Evolutionary conservation across 2,888 invertebrate species (phyloP).

Genomic region (Galeopsomyia nigrocyanea): DNA sequence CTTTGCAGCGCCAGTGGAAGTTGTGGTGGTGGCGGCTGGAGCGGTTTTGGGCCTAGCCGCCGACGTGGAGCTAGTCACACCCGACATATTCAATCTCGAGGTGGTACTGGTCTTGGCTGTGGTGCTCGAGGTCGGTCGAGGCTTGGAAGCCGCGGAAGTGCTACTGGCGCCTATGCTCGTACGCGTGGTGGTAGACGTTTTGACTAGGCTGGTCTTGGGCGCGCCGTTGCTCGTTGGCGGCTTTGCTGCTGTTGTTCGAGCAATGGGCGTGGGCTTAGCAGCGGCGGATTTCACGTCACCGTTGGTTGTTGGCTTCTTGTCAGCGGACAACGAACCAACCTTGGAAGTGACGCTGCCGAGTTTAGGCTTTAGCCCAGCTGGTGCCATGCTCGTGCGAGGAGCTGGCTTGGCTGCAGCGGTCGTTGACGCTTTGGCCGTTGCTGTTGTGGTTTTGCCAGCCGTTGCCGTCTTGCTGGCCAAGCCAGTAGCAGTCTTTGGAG

Average conservation of each 20-base stretch:
- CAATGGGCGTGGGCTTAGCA: conserved; percentile 48
- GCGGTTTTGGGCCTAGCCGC: conserved; percentile 59
- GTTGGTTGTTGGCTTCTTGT: conserved; percentile 73
- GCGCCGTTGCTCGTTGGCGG: conserved; percentile 37
- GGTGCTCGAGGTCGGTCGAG: conserved; percentile 49
- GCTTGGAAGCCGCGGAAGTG: conserved; percentile 50
- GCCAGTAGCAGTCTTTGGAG: conserved; percentile 44
- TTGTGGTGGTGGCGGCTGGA: conserved; percentile 51
- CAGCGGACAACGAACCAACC: conserved; percentile 55
- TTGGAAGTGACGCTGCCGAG: conserved; percentile 40
- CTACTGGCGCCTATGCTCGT: conserved; percentile 55
- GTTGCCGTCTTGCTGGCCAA: conserved; percentile 44
- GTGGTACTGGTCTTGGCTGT: conserved; percentile 46
- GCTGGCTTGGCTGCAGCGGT: conserved; percentile 50
- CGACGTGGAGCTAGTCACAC: conserved; percentile 51
- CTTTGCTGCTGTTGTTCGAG: conserved; percentile 42
- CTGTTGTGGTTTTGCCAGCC: conserved; percentile 48
- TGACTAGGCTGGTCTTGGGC: conserved; percentile 51
- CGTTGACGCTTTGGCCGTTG: conserved; percentile 40
- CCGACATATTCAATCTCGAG: conserved; percentile 41
- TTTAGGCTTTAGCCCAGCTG: conserved; percentile 47
- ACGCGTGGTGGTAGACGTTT: conserved; percentile 49
- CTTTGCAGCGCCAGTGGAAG: conserved; percentile 31
- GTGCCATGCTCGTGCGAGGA: conserved; percentile 49
- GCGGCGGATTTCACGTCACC: conserved; percentile 70